Evolutionary conservation across 1,140 invertebrate species (phyloP).

Genomic region (Orius insidiosus): DNA sequence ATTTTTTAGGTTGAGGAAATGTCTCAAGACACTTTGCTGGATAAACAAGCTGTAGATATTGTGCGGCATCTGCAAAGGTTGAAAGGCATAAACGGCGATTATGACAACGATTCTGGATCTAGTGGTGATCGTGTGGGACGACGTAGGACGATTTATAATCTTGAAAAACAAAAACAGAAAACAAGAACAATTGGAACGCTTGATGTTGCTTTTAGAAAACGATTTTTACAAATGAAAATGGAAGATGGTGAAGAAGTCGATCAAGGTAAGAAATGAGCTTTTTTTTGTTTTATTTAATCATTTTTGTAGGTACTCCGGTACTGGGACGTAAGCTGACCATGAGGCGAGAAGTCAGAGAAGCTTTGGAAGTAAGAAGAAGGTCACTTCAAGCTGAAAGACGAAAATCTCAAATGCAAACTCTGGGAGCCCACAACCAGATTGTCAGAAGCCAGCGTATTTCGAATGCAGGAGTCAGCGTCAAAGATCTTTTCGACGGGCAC

Average conservation of each 20-base stretch:
- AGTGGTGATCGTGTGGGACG: constrained; percentile 61
- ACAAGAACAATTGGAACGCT: constrained; percentile 81
- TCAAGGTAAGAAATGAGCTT: constrained; percentile 9
- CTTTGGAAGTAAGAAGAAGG: constrained; percentile 67
- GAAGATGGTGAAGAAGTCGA: constrained; percentile 35
- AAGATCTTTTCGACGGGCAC: constrained; percentile 22
- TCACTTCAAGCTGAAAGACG: constrained; percentile 67
- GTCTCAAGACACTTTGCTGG: constrained; percentile 69
- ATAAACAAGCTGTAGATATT: constrained; percentile 85
- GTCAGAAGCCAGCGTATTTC: constrained; percentile 17
- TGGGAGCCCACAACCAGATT: constrained; percentile 67
- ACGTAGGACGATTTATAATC: constrained; percentile 76
- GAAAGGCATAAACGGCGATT: constrained; percentile 78
- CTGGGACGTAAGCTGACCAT: constrained; percentile 67
- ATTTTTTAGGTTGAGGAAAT: constrained; percentile 58
- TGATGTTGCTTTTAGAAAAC: constrained; percentile 83
- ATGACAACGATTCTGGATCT: constrained; percentile 69
- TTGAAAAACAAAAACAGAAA: constrained; percentile 77
- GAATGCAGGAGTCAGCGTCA: constrained; percentile 21
- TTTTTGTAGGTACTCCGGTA: constrained; percentile 48
- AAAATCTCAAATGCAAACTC: constrained; percentile 80
- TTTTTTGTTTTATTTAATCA: not conserved
- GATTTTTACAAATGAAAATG: constrained; percentile 68
- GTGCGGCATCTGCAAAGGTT: constrained; percentile 76
- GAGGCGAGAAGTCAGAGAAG: constrained; percentile 59